phyloP scores from a whole-genome alignment of 2,113 vertebrate species.

The Chinchilla lanigera region DNA sequence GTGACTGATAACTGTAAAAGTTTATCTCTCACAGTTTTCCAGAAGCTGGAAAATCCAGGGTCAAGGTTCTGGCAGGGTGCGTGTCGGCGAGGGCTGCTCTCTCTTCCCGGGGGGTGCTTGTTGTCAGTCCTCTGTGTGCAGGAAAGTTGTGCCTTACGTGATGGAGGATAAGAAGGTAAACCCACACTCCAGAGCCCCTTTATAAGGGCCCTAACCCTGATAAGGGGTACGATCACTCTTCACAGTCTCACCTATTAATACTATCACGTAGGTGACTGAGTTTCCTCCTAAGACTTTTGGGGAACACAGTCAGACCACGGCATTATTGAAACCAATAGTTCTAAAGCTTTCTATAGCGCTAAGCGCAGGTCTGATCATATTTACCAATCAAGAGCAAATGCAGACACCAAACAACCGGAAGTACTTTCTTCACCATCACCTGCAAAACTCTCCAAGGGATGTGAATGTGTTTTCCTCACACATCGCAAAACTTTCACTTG shows the following conservation, averaged over 20 bases:
- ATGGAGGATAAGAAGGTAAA: background rate
- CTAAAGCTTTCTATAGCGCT: background rate
- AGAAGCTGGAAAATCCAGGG: background rate
- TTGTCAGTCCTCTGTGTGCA: too few relatives aligned
- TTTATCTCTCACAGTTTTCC: background rate
- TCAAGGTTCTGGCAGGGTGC: background rate
- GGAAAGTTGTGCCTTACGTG: background rate
- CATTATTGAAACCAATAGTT: background rate
- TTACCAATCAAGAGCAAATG: background rate
- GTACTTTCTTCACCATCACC: background rate
- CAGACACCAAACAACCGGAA: background rate
- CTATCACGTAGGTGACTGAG: background rate
- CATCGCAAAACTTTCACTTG: background rate
- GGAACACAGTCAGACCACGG: background rate
- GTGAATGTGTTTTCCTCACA: background rate
- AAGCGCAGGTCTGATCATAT: background rate
- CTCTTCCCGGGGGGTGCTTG: background rate
- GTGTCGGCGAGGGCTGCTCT: background rate
- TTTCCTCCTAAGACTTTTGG: background rate
- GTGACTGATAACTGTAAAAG: background rate
- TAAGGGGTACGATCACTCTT: background rate
- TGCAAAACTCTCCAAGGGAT: background rate
- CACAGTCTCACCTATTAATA: background rate
- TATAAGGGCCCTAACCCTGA: background rate
- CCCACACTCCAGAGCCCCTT: background rate